A percentile compares a stretch with the other conserved stretches of the same genome.
phyloP scores from a whole-genome alignment of 2,797 vertebrate species.

The Rhinoraja longicauda region DNA sequence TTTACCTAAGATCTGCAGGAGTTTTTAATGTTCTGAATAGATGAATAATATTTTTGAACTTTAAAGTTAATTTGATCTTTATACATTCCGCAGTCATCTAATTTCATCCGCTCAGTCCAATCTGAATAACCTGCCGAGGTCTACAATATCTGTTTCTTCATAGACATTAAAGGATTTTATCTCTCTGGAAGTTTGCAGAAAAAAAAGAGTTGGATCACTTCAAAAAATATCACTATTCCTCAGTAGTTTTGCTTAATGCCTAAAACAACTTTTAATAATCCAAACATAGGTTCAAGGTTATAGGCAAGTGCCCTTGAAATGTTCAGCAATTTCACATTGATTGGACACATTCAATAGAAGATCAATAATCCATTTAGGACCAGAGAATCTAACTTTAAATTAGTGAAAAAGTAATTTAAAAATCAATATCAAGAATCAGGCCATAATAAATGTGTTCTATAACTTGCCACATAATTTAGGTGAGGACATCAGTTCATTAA shows the following conservation, averaged over 20 bases:
- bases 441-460: constrained; percentile 13
- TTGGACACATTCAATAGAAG: neutral
- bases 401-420: constrained; percentile 9
- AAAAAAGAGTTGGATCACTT: neutral
- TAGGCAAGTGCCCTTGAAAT: neutral
- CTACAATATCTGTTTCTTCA: neutral
- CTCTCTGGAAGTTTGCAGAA: neutral
- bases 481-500: neutral
- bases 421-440: constrained; percentile 4
- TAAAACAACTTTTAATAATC: neutral
- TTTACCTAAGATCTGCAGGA: neutral
- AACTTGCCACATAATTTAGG: constrained; percentile 9
- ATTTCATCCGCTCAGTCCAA: neutral
- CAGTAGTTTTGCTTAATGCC: neutral
- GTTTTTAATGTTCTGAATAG: neutral
- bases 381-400: neutral
- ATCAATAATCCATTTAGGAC: constrained; percentile 32
- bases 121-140: neutral
- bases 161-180: neutral
- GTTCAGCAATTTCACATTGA: constrained; percentile 1
- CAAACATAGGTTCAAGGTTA: neutral
- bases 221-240: neutral
- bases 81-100: neutral
- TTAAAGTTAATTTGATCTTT: neutral
- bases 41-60: neutral